Evolutionary conservation across 2,888 invertebrate species (phyloP).

Genomic region (Strigamia crassipes): DNA sequence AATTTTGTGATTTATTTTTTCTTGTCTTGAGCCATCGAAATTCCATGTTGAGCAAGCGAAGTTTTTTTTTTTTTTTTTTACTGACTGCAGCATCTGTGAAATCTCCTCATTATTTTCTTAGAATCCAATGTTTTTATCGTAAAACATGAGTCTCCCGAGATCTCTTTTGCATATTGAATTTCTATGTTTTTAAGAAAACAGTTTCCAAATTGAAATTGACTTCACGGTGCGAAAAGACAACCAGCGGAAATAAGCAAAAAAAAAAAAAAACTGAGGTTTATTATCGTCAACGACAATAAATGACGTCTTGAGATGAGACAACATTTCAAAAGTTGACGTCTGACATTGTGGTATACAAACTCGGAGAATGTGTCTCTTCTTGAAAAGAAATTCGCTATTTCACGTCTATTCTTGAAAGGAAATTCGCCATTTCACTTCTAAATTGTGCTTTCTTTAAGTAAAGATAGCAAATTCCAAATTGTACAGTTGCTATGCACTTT

Average conservation of each 20-base stretch:
- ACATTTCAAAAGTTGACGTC: not conserved
- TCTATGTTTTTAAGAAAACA: not conserved
- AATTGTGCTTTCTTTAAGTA: no score
- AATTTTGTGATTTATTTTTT: slow-evolving; percentile 3
- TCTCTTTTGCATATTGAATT: slow-evolving; percentile 16
- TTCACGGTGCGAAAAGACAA: not conserved
- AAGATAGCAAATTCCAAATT: no score
- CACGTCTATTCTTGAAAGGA: no score
- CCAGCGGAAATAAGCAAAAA: not conserved
- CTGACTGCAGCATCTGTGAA: slow-evolving; percentile 17
- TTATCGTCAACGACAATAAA: not conserved
- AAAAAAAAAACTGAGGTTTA: not conserved
- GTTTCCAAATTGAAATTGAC: slow-evolving; percentile 10
- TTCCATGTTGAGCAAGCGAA: slow-evolving; percentile 1
- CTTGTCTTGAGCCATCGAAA: not conserved
- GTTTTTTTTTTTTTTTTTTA: not conserved
- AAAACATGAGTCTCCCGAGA: slow-evolving; percentile 3
- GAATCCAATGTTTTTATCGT: slow-evolving; percentile 16
- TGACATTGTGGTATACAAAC: not conserved
- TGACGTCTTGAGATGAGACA: not conserved
- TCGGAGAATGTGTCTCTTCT: not conserved
- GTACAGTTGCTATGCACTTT: no score
- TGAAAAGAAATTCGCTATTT: no score
- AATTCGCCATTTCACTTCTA: no score
- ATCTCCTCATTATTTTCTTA: slow-evolving; percentile 10